A percentile compares a stretch with the other conserved stretches of the same genome.
Evolutionary conservation across 2,797 vertebrate genomes (phyloP).

Genomic region (Chromis chromis): DNA sequence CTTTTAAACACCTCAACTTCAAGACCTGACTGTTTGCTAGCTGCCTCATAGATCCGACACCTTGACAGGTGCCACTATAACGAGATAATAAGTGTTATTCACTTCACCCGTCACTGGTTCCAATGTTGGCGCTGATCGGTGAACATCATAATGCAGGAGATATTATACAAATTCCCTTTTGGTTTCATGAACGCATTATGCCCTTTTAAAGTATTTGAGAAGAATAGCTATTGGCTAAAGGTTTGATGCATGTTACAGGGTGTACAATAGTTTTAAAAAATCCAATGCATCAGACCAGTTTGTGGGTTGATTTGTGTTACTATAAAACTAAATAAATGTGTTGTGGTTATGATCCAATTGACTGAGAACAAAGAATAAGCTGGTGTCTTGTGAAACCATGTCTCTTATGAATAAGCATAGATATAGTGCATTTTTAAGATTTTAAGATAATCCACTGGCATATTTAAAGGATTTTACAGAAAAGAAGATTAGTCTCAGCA

Average conservation of each 20-base stretch:
- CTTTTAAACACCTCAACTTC: too few species aligned
- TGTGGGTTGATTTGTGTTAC: background rate
- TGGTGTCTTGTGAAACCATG: background rate
- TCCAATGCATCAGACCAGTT: background rate
- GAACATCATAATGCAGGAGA: background rate
- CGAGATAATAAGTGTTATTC: too few species aligned
- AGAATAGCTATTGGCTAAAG: background rate
- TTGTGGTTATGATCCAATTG: background rate
- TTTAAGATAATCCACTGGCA: too few species aligned
- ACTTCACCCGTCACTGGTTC: too few species aligned
- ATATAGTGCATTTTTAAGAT: background rate
- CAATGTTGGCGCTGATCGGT: too few species aligned
- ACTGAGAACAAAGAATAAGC: background rate
- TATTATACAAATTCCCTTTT: background rate
- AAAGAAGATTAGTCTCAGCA: background rate
- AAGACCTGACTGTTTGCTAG: too few species aligned
- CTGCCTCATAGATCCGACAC: too few species aligned
- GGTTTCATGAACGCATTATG: background rate
- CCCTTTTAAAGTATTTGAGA: background rate
- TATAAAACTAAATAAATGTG: background rate
- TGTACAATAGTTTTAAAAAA: too few species aligned
- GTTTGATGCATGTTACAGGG: background rate
- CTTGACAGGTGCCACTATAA: too few species aligned
- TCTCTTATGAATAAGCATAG: background rate
- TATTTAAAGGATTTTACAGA: background rate